Evolutionary conservation across 2,113 vertebrate species (phyloP).

Genomic region (Xiphophorus hellerii): DNA sequence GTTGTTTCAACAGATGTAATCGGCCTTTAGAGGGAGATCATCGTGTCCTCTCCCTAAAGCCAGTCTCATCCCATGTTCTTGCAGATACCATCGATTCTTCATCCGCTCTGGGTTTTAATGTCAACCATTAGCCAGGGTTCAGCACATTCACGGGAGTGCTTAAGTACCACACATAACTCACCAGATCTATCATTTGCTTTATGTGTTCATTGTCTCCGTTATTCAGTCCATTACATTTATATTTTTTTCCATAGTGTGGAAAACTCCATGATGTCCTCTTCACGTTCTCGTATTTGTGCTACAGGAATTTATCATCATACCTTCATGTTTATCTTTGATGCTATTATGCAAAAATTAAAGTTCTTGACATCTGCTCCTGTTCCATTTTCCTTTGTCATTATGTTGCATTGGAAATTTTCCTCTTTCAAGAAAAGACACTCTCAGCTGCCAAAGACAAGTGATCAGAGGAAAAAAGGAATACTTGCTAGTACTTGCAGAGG

Average conservation of each 20-base stretch:
- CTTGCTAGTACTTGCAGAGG: conserved; percentile 44
- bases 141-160: conserved; percentile 46
- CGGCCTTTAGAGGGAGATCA: conserved; percentile 58
- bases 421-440: conserved; percentile 15
- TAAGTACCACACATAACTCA: conserved; percentile 44
- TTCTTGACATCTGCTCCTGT: conserved; percentile 4
- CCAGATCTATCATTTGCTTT: conserved; percentile 5
- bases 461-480: conserved; percentile 46
- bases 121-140: conserved; percentile 64
- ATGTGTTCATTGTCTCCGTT: conserved; percentile 23
- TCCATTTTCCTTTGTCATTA: conserved; percentile 38
- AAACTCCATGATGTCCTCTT: background rate
- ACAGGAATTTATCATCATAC: conserved; percentile 1
- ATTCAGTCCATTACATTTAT: conserved; percentile 18
- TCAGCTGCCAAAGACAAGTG: conserved; percentile 38
- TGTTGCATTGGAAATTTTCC: conserved; percentile 49
- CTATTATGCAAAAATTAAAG: background rate
- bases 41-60: conserved; percentile 51
- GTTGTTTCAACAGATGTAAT: conserved; percentile 64
- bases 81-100: conserved; percentile 59
- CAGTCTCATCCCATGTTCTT: conserved; percentile 44
- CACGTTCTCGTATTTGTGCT: background rate
- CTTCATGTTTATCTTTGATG: conserved; percentile 10
- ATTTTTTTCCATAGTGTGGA: background rate
- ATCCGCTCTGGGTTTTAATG: conserved; percentile 52